These are phyloP conservation scores for Branchinecta lindahli DNA, from an alignment of 1,140 invertebrate species.

Conservation along the genomic window DNA sequence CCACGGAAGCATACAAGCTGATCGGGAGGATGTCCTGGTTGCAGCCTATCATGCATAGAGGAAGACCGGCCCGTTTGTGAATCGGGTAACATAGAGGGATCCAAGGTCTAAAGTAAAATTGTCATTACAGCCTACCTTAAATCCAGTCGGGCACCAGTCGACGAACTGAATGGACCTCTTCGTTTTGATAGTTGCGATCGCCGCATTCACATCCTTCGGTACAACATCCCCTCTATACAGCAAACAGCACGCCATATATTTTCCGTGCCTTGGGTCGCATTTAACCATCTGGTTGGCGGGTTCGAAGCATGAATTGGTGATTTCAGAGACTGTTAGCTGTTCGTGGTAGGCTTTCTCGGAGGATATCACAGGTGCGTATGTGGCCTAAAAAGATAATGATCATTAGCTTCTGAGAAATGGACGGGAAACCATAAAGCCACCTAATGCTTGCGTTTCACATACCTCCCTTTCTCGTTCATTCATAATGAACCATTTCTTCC, in stretches of 20 bases:
- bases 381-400: conserved; percentile 21
- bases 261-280: conserved; percentile 45
- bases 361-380: conserved; percentile 32
- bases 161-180: conserved; percentile 41
- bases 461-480: too few relatives aligned
- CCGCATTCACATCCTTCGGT: conserved; percentile 40
- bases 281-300: conserved; percentile 31
- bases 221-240: conserved; percentile 48
- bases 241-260: conserved; percentile 55
- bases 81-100: too few relatives aligned
- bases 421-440: conserved; percentile 21
- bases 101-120: too few relatives aligned
- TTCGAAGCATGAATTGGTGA: conserved; percentile 29
- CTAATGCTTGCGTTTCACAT: too few relatives aligned
- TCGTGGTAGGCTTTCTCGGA: conserved; percentile 33
- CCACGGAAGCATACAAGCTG: too few relatives aligned
- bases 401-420: conserved; percentile 31
- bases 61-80: too few relatives aligned
- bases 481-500: too few relatives aligned
- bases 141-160: conserved; percentile 53
- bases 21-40: too few relatives aligned
- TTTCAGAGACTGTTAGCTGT: conserved; percentile 27
- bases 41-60: too few relatives aligned
- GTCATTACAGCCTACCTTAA: conserved; percentile 33
- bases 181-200: conserved; percentile 36